Percentiles rank a stretch among this genome's conserved stretches.
Evolutionary conservation across 2,797 vertebrate species (phyloP).

Genomic region (Sorex maritimensis): DNA sequence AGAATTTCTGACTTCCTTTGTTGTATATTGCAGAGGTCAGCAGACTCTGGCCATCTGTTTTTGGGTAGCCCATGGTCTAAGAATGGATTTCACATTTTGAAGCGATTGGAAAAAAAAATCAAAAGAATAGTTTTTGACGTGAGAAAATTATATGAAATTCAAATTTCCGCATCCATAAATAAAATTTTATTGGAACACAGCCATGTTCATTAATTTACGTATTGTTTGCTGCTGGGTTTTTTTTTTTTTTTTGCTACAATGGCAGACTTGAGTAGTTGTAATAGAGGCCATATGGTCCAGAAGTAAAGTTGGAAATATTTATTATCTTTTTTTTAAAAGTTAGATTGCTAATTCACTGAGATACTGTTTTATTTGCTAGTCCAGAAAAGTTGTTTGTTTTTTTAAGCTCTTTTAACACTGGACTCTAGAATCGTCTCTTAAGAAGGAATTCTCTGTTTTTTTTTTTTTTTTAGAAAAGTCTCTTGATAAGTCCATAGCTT

Average conservation of each 20-base stretch:
- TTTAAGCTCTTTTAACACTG: too few species aligned
- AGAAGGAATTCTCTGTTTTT: neutral
- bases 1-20: slow-evolving; percentile 67
- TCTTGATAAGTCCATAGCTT: neutral
- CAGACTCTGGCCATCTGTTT: slow-evolving; percentile 72
- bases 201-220: slow-evolving; percentile 68
- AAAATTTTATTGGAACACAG: slow-evolving; percentile 83
- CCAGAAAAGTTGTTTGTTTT: slow-evolving; percentile 13
- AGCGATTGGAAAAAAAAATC: slow-evolving; percentile 31
- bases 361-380: slow-evolving; percentile 48
- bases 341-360: neutral
- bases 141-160: slow-evolving; percentile 72
- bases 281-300: slow-evolving; percentile 58
- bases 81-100: slow-evolving; percentile 70
- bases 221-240: slow-evolving; percentile 45
- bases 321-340: slow-evolving; percentile 55
- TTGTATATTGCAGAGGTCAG: slow-evolving; percentile 58
- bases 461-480: slow-evolving; percentile 53
- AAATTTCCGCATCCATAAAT: slow-evolving; percentile 76
- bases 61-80: slow-evolving; percentile 19
- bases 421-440: neutral
- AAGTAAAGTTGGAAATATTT: slow-evolving; percentile 64
- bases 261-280: slow-evolving; percentile 64
- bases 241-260: slow-evolving; percentile 43
- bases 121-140: slow-evolving; percentile 60